Base-by-base conservation (phyloP, 2,113 vertebrate species). In the Bujurquina vittata region DNA sequence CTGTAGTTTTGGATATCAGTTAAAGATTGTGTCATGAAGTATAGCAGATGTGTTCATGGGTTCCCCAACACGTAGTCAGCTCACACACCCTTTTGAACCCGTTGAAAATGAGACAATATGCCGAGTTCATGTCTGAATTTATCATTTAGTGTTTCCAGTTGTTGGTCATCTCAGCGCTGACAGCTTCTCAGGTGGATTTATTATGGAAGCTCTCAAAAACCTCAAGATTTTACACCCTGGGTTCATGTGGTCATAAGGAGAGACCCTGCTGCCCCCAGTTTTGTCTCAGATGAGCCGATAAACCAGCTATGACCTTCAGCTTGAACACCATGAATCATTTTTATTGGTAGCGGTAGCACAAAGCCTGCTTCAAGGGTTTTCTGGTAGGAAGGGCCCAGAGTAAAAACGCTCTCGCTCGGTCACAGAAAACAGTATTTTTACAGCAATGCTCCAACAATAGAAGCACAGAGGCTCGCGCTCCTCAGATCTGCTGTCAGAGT, bases 401-500 rank as follows among this genome's bases (percentile, higher is more conserved):
- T 43, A 43, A 65, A 43, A 43, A 17, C 18, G 63, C 40, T 17
- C 40, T 49, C 65, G 20, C 15, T 72, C 11, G 31, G 9, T 65
- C 26, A n/a, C 35, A 72, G 65, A 8, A 72, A n/a, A 54, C 46
- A 52, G 65, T 54, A 14, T 72, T 72, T 69, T 72, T 54, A 54
- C 67, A 72, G 67, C 33, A 54, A 31, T 1, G 46, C 67, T 52
- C 26, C 4, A 5, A 56, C 55, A 56, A 12, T 23, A 29, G 23
- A 35, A 4, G 52, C 54, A 15, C 1, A 33, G 12, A 4, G 23
- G 2, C 17, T 37, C 2, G 20, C n/a, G 0, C 31, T 56, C 69
- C 5, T 76, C 58, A 69, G 88, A 83, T 82, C 40, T 84, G 69
- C 23, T 12, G 17, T 59, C 81, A 7, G 31, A 60, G 59, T 0